phyloP scores from a whole-genome alignment of 2,888 invertebrate genomes.

The Cataglyphis livida region DNA sequence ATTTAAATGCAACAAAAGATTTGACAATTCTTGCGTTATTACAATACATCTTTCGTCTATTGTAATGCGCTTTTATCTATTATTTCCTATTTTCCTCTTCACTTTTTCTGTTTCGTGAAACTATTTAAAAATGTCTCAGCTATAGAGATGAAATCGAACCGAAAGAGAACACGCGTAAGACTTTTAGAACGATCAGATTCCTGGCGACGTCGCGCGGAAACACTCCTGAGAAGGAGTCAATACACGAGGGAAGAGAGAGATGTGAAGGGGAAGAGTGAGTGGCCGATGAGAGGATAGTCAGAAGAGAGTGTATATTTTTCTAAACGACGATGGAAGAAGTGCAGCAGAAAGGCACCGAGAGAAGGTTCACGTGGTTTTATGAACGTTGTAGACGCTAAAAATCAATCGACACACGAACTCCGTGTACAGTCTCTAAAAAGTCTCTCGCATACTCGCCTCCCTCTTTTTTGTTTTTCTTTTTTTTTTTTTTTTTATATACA shows the following conservation, averaged over 20 bases:
- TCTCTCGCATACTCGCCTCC: conserved; percentile 17
- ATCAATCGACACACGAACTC: conserved; percentile 47
- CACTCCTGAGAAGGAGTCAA: conserved; percentile 20
- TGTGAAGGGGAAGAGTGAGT: not conserved
- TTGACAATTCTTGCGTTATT: not conserved
- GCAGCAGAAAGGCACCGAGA: conserved; percentile 80
- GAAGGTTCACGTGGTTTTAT: conserved; percentile 70
- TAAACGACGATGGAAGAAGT: conserved; percentile 70
- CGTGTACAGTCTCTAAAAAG: conserved; percentile 45
- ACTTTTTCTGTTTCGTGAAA: conserved; percentile 14
- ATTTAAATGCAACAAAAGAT: not conserved
- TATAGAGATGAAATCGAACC: not conserved
- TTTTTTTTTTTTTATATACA: not conserved
- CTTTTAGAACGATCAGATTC: not conserved
- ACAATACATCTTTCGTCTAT: not conserved
- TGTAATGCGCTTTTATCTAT: not conserved
- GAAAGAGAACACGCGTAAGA: not conserved
- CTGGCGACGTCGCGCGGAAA: conserved; percentile 43
- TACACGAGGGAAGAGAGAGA: conserved; percentile 14
- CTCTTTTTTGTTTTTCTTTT: not conserved
- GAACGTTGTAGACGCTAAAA: conserved; percentile 46
- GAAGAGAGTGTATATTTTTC: conserved; percentile 50
- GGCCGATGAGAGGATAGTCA: conserved; percentile 3
- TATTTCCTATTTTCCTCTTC: not conserved
- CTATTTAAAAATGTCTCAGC: not conserved